Percentiles rank a stretch among this genome's conserved stretches.
phyloP scores from a whole-genome alignment of 2,797 vertebrate species.

The Tangara arthus region DNA sequence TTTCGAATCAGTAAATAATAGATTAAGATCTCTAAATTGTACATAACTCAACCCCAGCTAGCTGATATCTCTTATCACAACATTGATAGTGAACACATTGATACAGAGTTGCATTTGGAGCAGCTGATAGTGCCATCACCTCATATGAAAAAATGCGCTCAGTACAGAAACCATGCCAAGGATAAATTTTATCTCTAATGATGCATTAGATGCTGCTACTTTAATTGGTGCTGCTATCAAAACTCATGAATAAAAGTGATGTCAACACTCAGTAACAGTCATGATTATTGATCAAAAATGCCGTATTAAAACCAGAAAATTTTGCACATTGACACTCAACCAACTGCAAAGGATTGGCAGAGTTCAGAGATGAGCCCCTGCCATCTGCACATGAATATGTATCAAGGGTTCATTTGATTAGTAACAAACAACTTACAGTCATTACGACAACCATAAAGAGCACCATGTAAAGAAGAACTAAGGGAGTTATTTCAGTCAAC shows the following conservation, averaged over 20 bases:
- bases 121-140: background rate
- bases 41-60: background rate
- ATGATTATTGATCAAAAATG: background rate
- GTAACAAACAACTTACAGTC: background rate
- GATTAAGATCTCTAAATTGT: background rate
- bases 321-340: background rate
- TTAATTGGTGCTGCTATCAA: background rate
- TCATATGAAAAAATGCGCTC: background rate
- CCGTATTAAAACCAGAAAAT: background rate
- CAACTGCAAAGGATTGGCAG: background rate
- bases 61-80: background rate
- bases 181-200: background rate
- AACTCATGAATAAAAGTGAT: background rate
- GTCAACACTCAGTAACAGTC: background rate
- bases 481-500: background rate
- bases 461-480: background rate
- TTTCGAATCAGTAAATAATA: background rate
- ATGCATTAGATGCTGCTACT: background rate
- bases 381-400: constrained; percentile 12
- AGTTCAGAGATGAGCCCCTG: background rate
- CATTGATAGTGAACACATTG: background rate
- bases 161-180: background rate
- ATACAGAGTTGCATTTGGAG: background rate
- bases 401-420: background rate
- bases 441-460: background rate